Evolutionary conservation across 92 coral and sea anemone species (phyloP).

Genomic region (Anthopleura xanthogrammica): DNA sequence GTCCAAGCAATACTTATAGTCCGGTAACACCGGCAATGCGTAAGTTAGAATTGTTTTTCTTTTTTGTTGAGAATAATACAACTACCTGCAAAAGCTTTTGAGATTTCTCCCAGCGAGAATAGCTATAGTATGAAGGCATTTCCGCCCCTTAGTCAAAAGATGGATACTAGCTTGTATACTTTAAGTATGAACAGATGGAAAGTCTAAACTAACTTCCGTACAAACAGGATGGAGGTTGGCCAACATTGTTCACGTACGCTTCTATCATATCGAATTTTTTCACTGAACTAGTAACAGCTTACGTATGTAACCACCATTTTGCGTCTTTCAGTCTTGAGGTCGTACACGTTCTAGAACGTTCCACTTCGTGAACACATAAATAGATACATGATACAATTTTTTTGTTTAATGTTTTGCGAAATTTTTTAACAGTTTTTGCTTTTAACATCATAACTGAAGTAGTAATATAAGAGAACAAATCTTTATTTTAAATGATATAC

Average conservation of each 20-base stretch:
- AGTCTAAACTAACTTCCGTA: conserved; percentile 10
- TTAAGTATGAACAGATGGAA: conserved; percentile 1
- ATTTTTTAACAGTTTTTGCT: too few species aligned
- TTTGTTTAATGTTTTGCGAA: neutral
- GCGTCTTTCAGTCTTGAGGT: neutral
- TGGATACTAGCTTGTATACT: neutral
- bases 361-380: neutral
- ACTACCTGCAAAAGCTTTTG: neutral
- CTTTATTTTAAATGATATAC: too few species aligned
- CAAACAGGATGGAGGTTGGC: neutral
- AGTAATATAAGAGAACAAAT: too few species aligned
- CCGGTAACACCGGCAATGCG: neutral
- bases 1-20: neutral
- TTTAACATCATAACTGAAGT: too few species aligned
- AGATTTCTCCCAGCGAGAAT: conserved; percentile 12
- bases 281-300: too few species aligned
- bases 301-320: neutral
- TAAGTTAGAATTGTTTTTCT: neutral
- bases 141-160: neutral
- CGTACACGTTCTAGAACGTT: neutral
- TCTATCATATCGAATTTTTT: neutral
- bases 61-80: neutral
- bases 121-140: conserved; percentile 19
- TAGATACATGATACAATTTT: neutral
- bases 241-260: neutral